Percentiles rank a stretch among this genome's conserved stretches.
Conservation (phyloP, 2,113 vertebrate species). For the Hymenochirus boettgeri region DNA sequence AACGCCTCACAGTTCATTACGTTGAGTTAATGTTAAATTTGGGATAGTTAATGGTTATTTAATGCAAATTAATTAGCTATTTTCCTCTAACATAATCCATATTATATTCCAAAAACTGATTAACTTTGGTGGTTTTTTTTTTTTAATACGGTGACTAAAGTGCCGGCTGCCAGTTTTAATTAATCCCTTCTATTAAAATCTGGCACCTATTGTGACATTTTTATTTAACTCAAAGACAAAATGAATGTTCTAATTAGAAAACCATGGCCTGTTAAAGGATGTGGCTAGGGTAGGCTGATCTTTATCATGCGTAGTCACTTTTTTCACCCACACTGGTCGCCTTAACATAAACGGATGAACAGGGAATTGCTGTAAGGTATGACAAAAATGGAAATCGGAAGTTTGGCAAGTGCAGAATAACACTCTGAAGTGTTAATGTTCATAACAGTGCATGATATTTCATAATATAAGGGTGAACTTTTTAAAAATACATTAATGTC, state of each 20-base stretch:
- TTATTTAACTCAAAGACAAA: slow-evolving; percentile 31
- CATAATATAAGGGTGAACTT: too few species aligned
- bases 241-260: slow-evolving; percentile 38
- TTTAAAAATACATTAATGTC: too few species aligned
- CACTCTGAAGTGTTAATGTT: too few species aligned
- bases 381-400: background rate
- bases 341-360: background rate
- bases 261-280: slow-evolving; percentile 23
- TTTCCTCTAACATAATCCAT: slow-evolving; percentile 39
- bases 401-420: background rate
- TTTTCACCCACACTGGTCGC: slow-evolving; percentile 23
- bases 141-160: slow-evolving; percentile 30
- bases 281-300: slow-evolving; percentile 16
- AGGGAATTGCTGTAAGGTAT: slow-evolving; percentile 2
- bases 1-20: slow-evolving; percentile 33
- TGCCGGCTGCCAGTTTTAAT: slow-evolving; percentile 39
- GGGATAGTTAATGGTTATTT: slow-evolving; percentile 38
- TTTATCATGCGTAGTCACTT: slow-evolving; percentile 4
- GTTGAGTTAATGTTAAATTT: slow-evolving; percentile 33
- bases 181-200: slow-evolving; percentile 35
- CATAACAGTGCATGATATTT: too few species aligned
- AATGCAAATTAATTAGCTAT: slow-evolving; percentile 42
- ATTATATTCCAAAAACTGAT: slow-evolving; percentile 42
- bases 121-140: slow-evolving; percentile 29
- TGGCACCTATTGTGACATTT: slow-evolving; percentile 42